Evolutionary conservation across 2,797 vertebrate genomes (phyloP).

Genomic region (Furcifer pardalis): DNA sequence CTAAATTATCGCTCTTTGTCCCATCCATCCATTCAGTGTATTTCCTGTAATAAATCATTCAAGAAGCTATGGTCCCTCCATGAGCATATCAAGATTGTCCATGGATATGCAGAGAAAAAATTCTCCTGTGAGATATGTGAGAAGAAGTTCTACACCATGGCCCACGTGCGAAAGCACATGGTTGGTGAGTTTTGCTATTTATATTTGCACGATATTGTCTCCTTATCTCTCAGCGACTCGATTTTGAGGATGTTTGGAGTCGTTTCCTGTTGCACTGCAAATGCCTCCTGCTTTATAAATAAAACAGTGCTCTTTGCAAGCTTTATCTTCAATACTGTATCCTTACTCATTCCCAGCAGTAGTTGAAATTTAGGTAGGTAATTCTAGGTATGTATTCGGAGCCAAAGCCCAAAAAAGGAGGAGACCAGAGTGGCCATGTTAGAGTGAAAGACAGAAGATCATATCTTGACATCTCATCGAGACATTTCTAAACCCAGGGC

Average conservation of each 20-base stretch:
- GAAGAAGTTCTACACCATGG: constrained; percentile 99
- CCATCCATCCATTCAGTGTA: constrained; percentile 82
- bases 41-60: constrained; percentile 97
- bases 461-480: background rate
- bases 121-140: constrained; percentile 98
- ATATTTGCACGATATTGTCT: background rate
- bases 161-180: constrained; percentile 97
- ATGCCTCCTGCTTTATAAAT: background rate
- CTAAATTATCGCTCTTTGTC: constrained; percentile 61
- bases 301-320: background rate
- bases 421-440: background rate
- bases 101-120: constrained; percentile 97
- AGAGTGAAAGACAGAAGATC: background rate
- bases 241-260: background rate
- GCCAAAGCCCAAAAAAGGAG: background rate
- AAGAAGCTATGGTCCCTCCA: constrained; percentile 99
- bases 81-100: constrained; percentile 98
- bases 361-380: background rate
- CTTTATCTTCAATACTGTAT: background rate
- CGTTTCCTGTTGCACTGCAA: background rate
- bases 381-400: background rate
- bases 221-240: background rate
- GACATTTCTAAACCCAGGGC: background rate
- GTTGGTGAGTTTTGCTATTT: constrained; percentile 86
- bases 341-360: background rate